Evolutionary conservation across 2,113 vertebrate species (phyloP).

Genomic region (Myxocyprinus asiaticus): DNA sequence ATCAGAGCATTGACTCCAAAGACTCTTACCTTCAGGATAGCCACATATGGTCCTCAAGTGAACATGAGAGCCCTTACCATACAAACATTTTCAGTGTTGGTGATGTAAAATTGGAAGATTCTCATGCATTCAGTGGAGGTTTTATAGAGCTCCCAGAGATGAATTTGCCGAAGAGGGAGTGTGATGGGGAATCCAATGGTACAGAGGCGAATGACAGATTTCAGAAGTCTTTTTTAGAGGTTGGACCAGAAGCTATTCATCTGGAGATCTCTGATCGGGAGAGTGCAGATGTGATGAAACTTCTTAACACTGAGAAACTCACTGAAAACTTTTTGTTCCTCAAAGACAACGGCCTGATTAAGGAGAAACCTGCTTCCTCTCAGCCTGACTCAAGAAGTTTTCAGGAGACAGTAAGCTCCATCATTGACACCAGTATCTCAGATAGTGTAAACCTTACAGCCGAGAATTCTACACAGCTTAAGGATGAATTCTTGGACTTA

Average conservation of each 20-base stretch:
- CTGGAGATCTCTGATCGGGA: conserved; percentile 58
- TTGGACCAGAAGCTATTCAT: conserved; percentile 63
- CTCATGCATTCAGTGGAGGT: conserved; percentile 67
- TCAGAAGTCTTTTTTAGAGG: conserved; percentile 68
- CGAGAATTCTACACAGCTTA: conserved; percentile 57
- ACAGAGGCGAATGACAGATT: conserved; percentile 44
- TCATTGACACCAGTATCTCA: conserved; percentile 68
- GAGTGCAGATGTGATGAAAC: conserved; percentile 59
- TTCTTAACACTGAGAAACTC: conserved; percentile 79
- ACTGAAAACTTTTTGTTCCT: conserved; percentile 89
- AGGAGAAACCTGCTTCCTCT: conserved; percentile 61
- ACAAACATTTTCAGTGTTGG: conserved; percentile 80
- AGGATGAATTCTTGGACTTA: conserved; percentile 65
- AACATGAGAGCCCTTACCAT: conserved; percentile 85
- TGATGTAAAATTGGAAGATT: conserved; percentile 72
- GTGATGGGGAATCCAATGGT: conserved; percentile 43
- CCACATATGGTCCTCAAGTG: conserved; percentile 72
- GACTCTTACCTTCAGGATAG: conserved; percentile 78
- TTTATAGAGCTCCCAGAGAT: conserved; percentile 80
- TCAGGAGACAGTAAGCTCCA: conserved; percentile 40
- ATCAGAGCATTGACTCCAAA: conserved; percentile 80
- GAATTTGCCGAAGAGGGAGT: conserved; percentile 64
- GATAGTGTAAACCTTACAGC: conserved; percentile 66
- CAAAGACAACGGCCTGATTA: conserved; percentile 83
- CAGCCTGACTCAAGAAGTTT: conserved; percentile 17